Conservation (phyloP, 2,797 vertebrate species). For the Pipistrellus nathusii region DNA sequence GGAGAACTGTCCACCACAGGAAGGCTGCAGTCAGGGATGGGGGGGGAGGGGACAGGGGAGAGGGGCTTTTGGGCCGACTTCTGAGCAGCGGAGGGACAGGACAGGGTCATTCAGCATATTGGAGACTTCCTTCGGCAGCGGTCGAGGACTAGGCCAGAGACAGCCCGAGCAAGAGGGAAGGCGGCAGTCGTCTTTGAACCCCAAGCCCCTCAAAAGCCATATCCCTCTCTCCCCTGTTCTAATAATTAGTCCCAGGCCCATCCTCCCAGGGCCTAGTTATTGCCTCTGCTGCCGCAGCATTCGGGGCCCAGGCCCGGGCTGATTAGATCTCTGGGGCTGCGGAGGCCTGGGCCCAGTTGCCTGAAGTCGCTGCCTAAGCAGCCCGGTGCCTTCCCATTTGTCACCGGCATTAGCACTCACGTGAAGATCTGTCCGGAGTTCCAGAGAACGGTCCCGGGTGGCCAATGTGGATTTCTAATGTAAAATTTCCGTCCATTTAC, state of each 20-base stretch:
- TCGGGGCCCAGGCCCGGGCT: not conserved
- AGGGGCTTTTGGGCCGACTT: not conserved
- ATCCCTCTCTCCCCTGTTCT: not conserved
- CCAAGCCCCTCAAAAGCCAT: rapidly evolving
- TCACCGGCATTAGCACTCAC: slow-evolving; percentile 76
- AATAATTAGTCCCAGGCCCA: not conserved
- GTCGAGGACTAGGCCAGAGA: not conserved
- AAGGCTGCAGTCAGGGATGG: not conserved
- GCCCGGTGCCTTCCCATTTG: slow-evolving; percentile 46
- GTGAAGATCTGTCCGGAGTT: slow-evolving; percentile 86
- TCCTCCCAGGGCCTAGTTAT: slow-evolving; percentile 54
- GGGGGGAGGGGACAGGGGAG: not conserved
- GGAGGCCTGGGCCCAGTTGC: not conserved
- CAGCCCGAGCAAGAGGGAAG: not conserved
- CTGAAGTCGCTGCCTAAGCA: slow-evolving; percentile 75
- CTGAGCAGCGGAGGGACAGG: not conserved
- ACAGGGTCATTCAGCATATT: rapidly evolving
- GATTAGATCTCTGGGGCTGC: slow-evolving; percentile 51
- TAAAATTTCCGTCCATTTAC: slow-evolving; percentile 87
- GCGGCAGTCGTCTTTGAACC: not conserved
- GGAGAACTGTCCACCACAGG: not conserved
- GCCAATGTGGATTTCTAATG: slow-evolving; percentile 85
- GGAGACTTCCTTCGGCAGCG: not conserved
- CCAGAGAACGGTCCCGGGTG: slow-evolving; percentile 84
- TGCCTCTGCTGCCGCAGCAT: not conserved